Conservation (phyloP, 2,888 invertebrate species). For the Leptinotarsa rubiginosa region DNA sequence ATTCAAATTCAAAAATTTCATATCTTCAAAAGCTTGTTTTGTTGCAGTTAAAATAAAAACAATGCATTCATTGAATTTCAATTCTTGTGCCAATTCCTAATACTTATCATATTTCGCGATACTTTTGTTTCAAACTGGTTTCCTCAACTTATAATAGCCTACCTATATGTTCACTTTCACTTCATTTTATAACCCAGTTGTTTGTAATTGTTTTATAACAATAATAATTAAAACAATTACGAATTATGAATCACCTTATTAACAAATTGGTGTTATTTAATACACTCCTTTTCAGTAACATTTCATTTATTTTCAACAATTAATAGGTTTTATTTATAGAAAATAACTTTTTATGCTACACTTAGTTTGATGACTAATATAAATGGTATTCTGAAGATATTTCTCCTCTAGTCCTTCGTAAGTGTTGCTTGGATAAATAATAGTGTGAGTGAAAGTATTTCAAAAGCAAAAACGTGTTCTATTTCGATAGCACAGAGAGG, state of each 20-base stretch:
- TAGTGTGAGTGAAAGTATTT: background rate
- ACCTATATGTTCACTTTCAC: conserved; percentile 38
- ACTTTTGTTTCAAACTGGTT: conserved; percentile 29
- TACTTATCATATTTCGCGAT: conserved; percentile 7
- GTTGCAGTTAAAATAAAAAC: no score
- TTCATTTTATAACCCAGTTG: conserved; percentile 40
- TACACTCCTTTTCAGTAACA: conserved; percentile 14
- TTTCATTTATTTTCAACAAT: conserved; percentile 14
- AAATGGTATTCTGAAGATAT: background rate
- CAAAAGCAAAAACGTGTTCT: background rate
- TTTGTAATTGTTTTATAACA: conserved; percentile 39
- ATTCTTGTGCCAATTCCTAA: background rate
- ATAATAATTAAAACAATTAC: conserved; percentile 31
- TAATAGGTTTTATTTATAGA: conserved; percentile 17
- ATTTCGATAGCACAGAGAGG: no score
- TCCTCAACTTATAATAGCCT: conserved; percentile 13
- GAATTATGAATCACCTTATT: conserved; percentile 40
- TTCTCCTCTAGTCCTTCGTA: background rate
- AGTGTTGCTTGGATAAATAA: no score
- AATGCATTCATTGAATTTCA: background rate
- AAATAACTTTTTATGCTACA: background rate
- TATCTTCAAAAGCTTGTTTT: no score
- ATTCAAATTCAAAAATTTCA: no score
- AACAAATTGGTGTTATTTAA: conserved; percentile 29
- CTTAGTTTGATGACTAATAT: conserved; percentile 4